Conservation (phyloP, 2,888 invertebrate species). For the Agonopterix subpropinquella region DNA sequence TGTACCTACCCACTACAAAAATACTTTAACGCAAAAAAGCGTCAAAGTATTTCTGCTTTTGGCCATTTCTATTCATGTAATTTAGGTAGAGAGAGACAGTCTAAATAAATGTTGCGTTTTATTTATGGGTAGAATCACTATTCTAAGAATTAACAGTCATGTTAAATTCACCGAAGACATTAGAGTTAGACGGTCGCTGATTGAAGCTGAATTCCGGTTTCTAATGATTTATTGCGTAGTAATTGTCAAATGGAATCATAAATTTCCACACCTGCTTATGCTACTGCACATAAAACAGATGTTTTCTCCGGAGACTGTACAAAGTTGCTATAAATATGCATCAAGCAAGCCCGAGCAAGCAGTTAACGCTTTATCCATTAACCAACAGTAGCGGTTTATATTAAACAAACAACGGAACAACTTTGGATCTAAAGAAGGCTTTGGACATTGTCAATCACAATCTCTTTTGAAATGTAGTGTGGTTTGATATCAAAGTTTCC, state of each 20-base stretch:
- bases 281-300: conserved; percentile 27
- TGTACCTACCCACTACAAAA: too few relatives aligned
- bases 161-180: conserved; percentile 18
- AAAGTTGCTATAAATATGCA: conserved; percentile 46
- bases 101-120: neutral
- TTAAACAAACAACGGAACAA: conserved; percentile 34
- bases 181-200: conserved; percentile 24
- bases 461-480: conserved; percentile 12
- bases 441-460: conserved; percentile 18
- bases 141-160: conserved; percentile 18
- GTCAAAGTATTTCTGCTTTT: neutral
- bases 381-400: conserved; percentile 45
- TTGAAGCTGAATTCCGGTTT: conserved; percentile 24
- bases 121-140: conserved; percentile 5
- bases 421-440: conserved; percentile 23
- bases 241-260: conserved; percentile 31
- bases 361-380: conserved; percentile 47
- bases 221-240: conserved; percentile 31
- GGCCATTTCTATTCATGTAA: neutral
- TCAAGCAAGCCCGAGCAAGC: conserved; percentile 32
- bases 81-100: too few relatives aligned
- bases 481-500: conserved; percentile 22
- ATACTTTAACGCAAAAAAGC: too few relatives aligned
- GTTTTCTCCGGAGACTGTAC: conserved; percentile 37
- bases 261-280: conserved; percentile 37